phyloP scores from a whole-genome alignment of 2,113 vertebrate genomes.

The Oenanthe melanoleuca region DNA sequence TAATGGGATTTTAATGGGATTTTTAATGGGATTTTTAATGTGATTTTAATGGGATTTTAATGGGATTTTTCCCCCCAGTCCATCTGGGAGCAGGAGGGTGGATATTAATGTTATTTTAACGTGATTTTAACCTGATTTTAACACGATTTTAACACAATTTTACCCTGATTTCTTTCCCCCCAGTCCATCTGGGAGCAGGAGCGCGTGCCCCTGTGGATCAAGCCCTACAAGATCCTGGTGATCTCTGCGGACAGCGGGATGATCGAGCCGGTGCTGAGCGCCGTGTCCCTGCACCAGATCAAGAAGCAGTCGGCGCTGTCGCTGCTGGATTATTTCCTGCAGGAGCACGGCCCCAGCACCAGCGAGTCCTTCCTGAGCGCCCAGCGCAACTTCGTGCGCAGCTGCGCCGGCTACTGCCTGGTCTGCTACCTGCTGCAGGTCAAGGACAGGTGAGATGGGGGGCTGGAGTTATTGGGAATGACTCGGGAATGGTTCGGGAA shows the following conservation, averaged over 20 bases:
- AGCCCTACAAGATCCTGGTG: conserved; percentile 95
- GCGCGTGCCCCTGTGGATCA: conserved; percentile 87
- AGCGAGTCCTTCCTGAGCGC: conserved; percentile 90
- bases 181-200: no score
- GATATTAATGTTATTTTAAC: no score
- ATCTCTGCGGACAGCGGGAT: conserved; percentile 94
- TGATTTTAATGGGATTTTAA: no score
- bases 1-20: no score
- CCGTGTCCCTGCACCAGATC: conserved; percentile 95
- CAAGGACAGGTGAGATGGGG: conserved; percentile 30
- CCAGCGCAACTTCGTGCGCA: conserved; percentile 93
- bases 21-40: no score
- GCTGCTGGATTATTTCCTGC: conserved; percentile 91
- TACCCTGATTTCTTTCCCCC: no score
- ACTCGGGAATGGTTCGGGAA: no score
- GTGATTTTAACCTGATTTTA: no score
- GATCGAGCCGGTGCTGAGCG: conserved; percentile 95
- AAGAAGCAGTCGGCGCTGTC: conserved; percentile 95
- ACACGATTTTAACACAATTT: no score
- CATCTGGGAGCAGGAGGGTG: no score
- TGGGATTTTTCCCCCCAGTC: no score
- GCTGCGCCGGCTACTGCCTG: conserved; percentile 92
- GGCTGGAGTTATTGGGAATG: no score
- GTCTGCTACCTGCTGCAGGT: conserved; percentile 97
- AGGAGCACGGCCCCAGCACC: conserved; percentile 87